Evolutionary conservation across 1,140 invertebrate species (phyloP), one percentile per base, ranked within the genome.

Genomic region (Calliphora vicina): DNA sequence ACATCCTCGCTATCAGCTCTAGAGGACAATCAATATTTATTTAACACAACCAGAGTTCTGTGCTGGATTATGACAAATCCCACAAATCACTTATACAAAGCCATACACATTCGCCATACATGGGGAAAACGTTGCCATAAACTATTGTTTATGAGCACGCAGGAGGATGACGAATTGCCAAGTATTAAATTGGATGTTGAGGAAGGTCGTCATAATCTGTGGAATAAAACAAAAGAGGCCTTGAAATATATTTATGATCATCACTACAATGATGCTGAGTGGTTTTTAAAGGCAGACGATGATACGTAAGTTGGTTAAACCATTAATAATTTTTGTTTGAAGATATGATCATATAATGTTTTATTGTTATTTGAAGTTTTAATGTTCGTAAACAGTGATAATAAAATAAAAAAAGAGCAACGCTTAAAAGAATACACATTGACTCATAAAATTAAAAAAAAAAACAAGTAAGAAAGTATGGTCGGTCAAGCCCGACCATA

Each of bases 261-360:
- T 87, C 95, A 98, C 87, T 91, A 93, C 17, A 92, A 97, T 86
- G 93, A 97, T 85, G 95, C 94, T 26, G 97, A 98, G 90, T 98
- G 97, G 97, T 98, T 98, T 90, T 92, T 98, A 85, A 99, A 99
- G 91, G 97, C 97, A 42, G 97, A 99, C 87, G 97, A 98, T 91
- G 97, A 99, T 88, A 98, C 97, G 92, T 97, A 91, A 92, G 94
- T 82, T 20, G 12, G 80, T 10, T 25, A 17, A 57, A 57, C 50
- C 1, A n/a, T 35, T 35, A 35, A 3, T 29, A 3, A 13, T 17
- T 13, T 80, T 29, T n/a, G n/a, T n/a, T n/a, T n/a, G n/a, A n/a
- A 35, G 27, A 35, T n/a, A n/a, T 12, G 10, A 67, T n/a, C 17
- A 9, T 67, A 67, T 67, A 23, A 67, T 35, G 6, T 35, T 6